Evolutionary conservation across 2,797 vertebrate species (phyloP).

Genomic region (Oophaga sylvatica): DNA sequence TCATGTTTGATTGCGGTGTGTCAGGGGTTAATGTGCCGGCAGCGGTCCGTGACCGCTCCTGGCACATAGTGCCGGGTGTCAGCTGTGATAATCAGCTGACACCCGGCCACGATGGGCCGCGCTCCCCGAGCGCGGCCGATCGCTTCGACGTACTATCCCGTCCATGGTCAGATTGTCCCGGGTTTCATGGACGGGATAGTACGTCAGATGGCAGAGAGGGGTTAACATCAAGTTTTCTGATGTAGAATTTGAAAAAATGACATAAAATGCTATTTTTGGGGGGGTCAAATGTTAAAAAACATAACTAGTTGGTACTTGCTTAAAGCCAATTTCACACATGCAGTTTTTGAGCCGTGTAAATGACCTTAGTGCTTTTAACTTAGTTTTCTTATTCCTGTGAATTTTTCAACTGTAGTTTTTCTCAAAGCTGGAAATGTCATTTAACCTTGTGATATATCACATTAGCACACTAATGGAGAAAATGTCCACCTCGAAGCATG

Average conservation of each 20-base stretch:
- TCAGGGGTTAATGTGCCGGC: too few relatives aligned
- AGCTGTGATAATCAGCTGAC: too few relatives aligned
- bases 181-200: too few relatives aligned
- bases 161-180: too few relatives aligned
- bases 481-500: slow-evolving; percentile 8
- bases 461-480: slow-evolving; percentile 1
- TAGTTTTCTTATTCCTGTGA: slow-evolving; percentile 13
- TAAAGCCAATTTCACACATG: background rate
- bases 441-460: slow-evolving; percentile 28
- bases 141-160: too few relatives aligned
- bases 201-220: too few relatives aligned
- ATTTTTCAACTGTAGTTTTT: slow-evolving; percentile 27
- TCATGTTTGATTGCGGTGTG: too few relatives aligned
- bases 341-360: background rate
- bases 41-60: too few relatives aligned
- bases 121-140: too few relatives aligned
- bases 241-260: too few relatives aligned
- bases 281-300: background rate
- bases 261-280: background rate
- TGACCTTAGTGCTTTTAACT: slow-evolving; percentile 21
- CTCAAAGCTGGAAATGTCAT: background rate
- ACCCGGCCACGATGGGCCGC: too few relatives aligned
- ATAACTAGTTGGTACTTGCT: background rate
- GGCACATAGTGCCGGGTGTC: too few relatives aligned
- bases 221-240: slow-evolving; percentile 44